Percentiles rank a stretch among this genome's conserved stretches.
Conservation (phyloP, 1,140 invertebrate species). For the Drosophila carrolli region DNA sequence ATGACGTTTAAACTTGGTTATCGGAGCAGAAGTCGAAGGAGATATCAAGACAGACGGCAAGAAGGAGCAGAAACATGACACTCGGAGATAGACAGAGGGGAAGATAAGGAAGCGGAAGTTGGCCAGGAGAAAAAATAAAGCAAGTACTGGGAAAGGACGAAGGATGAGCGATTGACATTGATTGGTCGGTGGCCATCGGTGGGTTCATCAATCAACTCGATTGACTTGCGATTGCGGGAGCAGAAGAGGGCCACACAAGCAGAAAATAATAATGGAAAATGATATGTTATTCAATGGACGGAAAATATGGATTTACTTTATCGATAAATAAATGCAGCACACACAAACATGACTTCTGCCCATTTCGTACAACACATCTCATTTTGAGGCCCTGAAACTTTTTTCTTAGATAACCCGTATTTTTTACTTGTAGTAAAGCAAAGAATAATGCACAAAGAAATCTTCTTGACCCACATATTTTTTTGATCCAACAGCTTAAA, state of each 20-base stretch:
- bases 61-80: constrained; percentile 10
- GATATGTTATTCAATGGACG: constrained; percentile 22
- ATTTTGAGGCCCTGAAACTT: too few species aligned
- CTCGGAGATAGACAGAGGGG: not conserved
- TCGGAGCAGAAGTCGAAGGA: constrained; percentile 37
- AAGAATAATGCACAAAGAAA: too few species aligned
- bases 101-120: constrained; percentile 29
- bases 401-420: too few species aligned
- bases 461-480: too few species aligned
- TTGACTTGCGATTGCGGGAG: constrained; percentile 30
- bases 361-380: too few species aligned
- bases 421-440: too few species aligned
- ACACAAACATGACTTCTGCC: not conserved
- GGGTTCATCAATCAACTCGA: constrained; percentile 47
- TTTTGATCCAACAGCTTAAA: too few species aligned
- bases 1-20: constrained; percentile 47
- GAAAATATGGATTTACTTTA: constrained; percentile 1
- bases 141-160: not conserved
- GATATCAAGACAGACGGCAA: constrained; percentile 20
- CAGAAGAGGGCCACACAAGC: constrained; percentile 6
- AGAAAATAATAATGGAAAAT: constrained; percentile 27
- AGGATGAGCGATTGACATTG: constrained; percentile 24
- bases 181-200: constrained; percentile 37
- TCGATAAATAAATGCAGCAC: not conserved
- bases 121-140: not conserved